These are phyloP conservation scores for Heterocephalus glaber DNA, from an alignment of 2,113 vertebrate genomes.

Conservation along the genomic window DNA sequence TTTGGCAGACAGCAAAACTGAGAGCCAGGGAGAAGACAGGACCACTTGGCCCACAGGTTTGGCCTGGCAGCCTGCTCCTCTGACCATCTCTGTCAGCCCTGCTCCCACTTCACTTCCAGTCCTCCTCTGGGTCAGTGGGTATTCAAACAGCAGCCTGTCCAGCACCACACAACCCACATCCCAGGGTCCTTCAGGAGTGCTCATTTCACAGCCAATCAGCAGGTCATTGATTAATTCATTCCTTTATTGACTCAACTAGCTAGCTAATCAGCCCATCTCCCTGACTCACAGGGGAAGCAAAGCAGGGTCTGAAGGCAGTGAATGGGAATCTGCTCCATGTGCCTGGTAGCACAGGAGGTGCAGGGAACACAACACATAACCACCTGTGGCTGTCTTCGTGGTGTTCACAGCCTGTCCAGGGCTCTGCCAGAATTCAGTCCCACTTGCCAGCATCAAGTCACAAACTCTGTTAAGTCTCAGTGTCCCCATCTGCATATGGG, in stretches of 20 bases:
- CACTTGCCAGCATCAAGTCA: background rate
- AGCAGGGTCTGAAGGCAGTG: background rate
- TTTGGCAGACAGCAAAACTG: conserved; percentile 55
- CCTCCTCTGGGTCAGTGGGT: background rate
- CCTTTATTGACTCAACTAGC: background rate
- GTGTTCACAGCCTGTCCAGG: background rate
- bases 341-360: background rate
- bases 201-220: background rate
- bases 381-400: background rate
- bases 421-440: background rate
- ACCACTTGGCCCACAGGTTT: background rate
- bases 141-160: background rate
- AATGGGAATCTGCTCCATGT: background rate
- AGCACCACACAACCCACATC: background rate
- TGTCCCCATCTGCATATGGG: background rate
- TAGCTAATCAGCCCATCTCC: background rate
- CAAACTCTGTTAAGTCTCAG: conserved; percentile 30
- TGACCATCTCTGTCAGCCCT: background rate
- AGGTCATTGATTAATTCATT: conserved; percentile 6
- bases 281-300: background rate
- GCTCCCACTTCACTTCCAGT: background rate
- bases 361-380: background rate
- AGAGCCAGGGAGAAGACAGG: background rate
- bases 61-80: background rate
- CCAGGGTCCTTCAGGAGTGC: background rate